phyloP scores from a whole-genome alignment of 2,113 vertebrate species.

The Petaurus breviceps region DNA sequence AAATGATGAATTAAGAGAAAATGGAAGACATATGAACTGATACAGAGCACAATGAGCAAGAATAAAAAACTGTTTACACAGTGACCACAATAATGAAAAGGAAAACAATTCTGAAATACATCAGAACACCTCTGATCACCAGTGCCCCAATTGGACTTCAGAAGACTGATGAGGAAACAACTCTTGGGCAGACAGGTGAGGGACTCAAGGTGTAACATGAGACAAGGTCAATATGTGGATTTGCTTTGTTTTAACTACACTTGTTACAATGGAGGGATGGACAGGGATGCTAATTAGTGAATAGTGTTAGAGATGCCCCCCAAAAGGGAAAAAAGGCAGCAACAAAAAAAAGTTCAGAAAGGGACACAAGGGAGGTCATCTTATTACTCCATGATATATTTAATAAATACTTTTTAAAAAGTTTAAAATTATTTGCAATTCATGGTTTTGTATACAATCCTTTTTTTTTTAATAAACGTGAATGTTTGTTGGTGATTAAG shows the following conservation, averaged over 20 bases:
- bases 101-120: background rate
- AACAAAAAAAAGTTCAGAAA: background rate
- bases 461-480: background rate
- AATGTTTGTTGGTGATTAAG: background rate
- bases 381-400: background rate
- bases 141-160: background rate
- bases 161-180: background rate
- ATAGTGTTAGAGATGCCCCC: background rate
- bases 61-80: background rate
- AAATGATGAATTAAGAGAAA: background rate
- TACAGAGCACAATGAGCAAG: background rate
- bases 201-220: background rate
- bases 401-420: background rate
- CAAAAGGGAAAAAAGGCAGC: background rate
- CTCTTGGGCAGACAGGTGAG: background rate
- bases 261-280: background rate
- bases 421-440: background rate
- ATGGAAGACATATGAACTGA: background rate
- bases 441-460: background rate
- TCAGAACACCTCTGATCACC: background rate
- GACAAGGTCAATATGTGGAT: background rate
- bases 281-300: background rate
- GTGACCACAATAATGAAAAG: slow-evolving; percentile 4
- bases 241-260: background rate
- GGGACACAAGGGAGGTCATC: background rate